Percentiles rank a stretch among this genome's conserved stretches.
Conservation (phyloP, 1,140 invertebrate species). For the Drosophila bocki region DNA sequence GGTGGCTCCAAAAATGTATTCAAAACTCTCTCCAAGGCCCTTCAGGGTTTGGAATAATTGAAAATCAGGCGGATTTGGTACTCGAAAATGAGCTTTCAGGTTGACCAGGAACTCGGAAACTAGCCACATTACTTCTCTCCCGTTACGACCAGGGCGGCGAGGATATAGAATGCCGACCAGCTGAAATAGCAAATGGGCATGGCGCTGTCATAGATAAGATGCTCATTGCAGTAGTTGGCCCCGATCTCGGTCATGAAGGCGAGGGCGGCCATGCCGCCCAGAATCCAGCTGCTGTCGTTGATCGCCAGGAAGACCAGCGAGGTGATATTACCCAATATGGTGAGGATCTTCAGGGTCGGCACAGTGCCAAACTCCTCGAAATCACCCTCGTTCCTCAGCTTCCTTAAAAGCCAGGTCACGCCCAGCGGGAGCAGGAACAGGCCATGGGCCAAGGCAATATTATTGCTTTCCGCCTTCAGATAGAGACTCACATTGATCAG, state of each 20-base stretch:
- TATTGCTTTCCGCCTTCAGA: conserved; percentile 52
- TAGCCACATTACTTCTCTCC: conserved; percentile 31
- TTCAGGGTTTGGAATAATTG: neutral
- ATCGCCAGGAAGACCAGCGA: conserved; percentile 66
- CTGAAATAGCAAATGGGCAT: conserved; percentile 42
- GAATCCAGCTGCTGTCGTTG: conserved; percentile 59
- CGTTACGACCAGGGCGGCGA: conserved; percentile 24
- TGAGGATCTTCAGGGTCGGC: conserved; percentile 59
- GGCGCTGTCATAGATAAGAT: conserved; percentile 12
- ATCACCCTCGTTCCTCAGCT: conserved; percentile 17
- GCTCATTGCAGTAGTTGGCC: conserved; percentile 30
- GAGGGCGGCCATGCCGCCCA: conserved; percentile 68
- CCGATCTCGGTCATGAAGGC: conserved; percentile 74
- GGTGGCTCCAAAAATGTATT: conserved; percentile 19
- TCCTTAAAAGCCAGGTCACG: conserved; percentile 26
- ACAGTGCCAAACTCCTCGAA: neutral
- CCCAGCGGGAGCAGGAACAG: conserved; percentile 70
- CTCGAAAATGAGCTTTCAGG: neutral
- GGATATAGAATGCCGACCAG: conserved; percentile 57
- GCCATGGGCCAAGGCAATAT: conserved; percentile 68
- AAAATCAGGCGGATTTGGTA: neutral
- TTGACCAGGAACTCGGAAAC: neutral
- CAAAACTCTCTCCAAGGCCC: conserved; percentile 30
- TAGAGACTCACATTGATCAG: conserved; percentile 71
- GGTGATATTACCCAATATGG: conserved; percentile 72